These are phyloP conservation scores for Otis tarda DNA, from an alignment of 2,113 vertebrate genomes.

Conservation along the genomic window DNA sequence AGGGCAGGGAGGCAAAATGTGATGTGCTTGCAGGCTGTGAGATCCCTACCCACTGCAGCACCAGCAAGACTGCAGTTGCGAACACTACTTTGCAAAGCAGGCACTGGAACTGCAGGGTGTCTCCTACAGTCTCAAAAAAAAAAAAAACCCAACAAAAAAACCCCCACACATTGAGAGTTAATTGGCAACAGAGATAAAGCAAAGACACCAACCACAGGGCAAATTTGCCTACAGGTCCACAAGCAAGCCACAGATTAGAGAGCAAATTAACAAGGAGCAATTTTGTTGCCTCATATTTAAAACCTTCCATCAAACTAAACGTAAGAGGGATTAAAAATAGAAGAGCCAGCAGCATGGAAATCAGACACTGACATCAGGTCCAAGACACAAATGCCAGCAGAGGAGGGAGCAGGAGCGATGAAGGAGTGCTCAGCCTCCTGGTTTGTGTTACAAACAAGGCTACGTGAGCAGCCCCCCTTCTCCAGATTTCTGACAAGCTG, in stretches of 20 bases:
- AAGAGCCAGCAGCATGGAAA: not conserved
- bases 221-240: not conserved
- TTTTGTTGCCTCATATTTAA: not conserved
- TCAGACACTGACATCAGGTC: not conserved
- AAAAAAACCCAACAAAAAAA: too few relatives aligned
- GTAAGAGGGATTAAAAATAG: conserved; percentile 14
- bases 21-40: not conserved
- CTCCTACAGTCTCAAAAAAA: not conserved
- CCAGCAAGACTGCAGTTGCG: not conserved
- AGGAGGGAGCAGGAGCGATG: not conserved
- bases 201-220: not conserved
- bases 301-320: not conserved
- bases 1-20: not conserved
- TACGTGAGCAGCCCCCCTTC: not conserved
- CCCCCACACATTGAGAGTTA: not conserved
- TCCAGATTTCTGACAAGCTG: not conserved
- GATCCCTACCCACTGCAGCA: not conserved
- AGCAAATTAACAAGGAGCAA: not conserved
- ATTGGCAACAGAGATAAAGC: not conserved
- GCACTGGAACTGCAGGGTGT: not conserved
- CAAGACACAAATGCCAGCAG: not conserved
- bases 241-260: not conserved
- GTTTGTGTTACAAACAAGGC: not conserved
- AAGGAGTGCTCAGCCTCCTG: not conserved
- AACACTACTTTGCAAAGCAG: not conserved